Evolutionary conservation across 2,888 invertebrate genomes (phyloP).

Genomic region (Gnatocerus cornutus): DNA sequence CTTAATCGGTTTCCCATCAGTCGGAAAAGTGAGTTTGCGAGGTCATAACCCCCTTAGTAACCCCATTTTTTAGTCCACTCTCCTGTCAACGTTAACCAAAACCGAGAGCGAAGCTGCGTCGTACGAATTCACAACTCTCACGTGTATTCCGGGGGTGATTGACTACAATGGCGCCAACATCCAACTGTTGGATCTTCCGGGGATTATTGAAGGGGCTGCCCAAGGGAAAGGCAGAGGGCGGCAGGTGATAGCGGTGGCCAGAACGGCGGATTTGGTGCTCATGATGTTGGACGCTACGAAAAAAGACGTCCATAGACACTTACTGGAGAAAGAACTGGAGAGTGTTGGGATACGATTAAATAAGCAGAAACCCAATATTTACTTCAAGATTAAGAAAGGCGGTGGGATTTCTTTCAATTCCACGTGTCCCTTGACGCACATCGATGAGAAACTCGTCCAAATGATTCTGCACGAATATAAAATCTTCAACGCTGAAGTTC

Average conservation of each 20-base stretch:
- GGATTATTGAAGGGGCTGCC: constrained; percentile 99
- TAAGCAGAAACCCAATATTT: constrained; percentile 96
- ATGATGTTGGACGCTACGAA: constrained; percentile 99
- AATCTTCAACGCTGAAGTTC: constrained; percentile 95
- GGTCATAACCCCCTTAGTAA: background rate
- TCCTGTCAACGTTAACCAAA: constrained; percentile 94
- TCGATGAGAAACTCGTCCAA: constrained; percentile 98
- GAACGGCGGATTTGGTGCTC: constrained; percentile 97
- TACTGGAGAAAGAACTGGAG: constrained; percentile 96
- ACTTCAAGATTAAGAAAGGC: constrained; percentile 97
- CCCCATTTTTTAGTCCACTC: constrained; percentile 82
- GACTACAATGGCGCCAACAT: constrained; percentile 99
- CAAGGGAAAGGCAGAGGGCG: constrained; percentile 75
- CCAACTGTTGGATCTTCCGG: constrained; percentile 97
- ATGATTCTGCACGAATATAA: constrained; percentile 99
- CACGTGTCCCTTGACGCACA: constrained; percentile 92
- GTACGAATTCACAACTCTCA: constrained; percentile 99
- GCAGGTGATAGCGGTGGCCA: constrained; percentile 95
- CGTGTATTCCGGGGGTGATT: constrained; percentile 99
- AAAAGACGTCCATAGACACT: constrained; percentile 93
- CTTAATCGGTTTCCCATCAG: constrained; percentile 98
- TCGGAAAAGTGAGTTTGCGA: constrained; percentile 87
- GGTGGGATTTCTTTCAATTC: constrained; percentile 98
- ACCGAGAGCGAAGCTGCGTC: constrained; percentile 98
- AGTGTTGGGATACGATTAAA: constrained; percentile 98